Evolutionary conservation across 1,140 invertebrate genomes (phyloP).

Genomic region (Diabrotica undecimpunctata): DNA sequence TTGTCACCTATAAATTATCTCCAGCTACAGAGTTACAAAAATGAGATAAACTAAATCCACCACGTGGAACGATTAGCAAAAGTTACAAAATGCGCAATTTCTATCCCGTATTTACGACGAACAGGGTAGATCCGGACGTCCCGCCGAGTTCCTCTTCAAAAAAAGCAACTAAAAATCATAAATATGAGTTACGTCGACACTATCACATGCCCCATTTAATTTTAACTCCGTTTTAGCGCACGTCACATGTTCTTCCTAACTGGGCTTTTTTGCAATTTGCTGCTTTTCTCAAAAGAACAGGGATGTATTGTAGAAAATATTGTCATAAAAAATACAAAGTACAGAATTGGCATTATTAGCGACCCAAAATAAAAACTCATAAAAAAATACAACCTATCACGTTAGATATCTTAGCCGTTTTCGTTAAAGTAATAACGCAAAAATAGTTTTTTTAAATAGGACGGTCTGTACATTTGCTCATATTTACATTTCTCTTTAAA

Average conservation of each 20-base stretch:
- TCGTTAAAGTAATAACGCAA: no score
- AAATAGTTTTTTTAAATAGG: no score
- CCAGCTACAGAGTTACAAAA: background rate
- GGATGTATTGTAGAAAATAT: background rate
- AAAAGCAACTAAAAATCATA: conserved; percentile 31
- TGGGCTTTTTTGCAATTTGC: background rate
- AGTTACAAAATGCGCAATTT: background rate
- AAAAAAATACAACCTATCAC: no score
- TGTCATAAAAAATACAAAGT: background rate
- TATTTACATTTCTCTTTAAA: no score
- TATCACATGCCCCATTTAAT: conserved; percentile 42
- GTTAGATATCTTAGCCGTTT: no score
- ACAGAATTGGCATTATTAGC: no score
- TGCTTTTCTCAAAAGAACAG: background rate
- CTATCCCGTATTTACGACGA: background rate
- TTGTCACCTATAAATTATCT: background rate
- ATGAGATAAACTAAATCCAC: background rate
- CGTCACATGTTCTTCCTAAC: background rate
- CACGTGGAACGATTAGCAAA: background rate
- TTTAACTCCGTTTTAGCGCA: conserved; percentile 36
- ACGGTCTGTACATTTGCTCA: no score
- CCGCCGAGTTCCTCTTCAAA: conserved; percentile 1
- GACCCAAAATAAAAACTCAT: no score
- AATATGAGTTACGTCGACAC: conserved; percentile 41
- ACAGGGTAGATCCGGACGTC: background rate